Evolutionary conservation across 2,113 vertebrate genomes (phyloP), one percentile per base, ranked within the genome.

Genomic region (Microtus ochrogaster): DNA sequence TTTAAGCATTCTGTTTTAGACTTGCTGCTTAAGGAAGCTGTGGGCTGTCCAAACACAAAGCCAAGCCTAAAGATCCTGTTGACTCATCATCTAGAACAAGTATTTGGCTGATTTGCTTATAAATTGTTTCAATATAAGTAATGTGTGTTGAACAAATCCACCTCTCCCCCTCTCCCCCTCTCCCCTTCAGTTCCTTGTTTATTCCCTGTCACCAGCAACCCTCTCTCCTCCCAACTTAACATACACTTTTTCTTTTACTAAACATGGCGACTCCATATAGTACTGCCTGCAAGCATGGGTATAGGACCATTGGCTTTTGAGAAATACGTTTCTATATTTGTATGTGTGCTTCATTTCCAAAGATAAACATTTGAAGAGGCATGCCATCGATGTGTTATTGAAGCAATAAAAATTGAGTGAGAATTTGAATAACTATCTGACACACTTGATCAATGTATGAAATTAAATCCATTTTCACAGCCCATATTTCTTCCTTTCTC

Each of bases 381-480:
- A 70, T 66, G 21, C 4, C 7, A 61, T 81, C 88, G 85, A 68
- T 19, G 41, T 73, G 21, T 4, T 73, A 86, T 83, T 47, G 16
- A 55, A 81, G 52, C 36, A 92, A 89, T 85, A 10, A 81, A 96
- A 96, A 52, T n/a, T 82, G 28, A 87, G 28, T 55, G 24, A 81
- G 85, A 92, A 81, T 41, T 55, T 96, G 63, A 95, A 74, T 92
- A 93, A 89, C 72, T 77, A 68, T 87, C 39, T 90, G 79, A 52
- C 86, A 49, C 2, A 79, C 73, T 90, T 92, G 36, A 97, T 89
- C 89, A 90, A 79, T 91, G 66, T 26, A 52, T 61, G 21, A 68
- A 97, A 94, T 82, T 94, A 93, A 96, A 72, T 13, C 58, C 17
- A 79, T 73, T 88, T 95, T 49, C 70, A 88, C 3, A 89, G 41